phyloP scores from a whole-genome alignment of 2,797 vertebrate species.

The Trichosurus vulpecula region DNA sequence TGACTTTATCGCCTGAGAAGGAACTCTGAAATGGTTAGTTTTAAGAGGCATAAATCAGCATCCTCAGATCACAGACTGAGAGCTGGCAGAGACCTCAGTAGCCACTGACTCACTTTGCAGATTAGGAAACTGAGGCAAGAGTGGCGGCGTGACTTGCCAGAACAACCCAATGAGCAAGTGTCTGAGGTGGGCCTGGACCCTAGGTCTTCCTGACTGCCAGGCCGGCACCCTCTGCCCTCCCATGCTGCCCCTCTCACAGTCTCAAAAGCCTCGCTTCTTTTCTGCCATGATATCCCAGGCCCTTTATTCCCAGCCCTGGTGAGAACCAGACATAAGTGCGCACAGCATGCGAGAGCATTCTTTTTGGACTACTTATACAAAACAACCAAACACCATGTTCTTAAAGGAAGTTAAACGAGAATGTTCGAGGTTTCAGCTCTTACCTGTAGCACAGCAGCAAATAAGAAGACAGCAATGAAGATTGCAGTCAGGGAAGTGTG shows the following conservation, averaged over 20 bases:
- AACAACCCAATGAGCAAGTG: neutral
- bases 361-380: neutral
- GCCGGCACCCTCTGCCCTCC: neutral
- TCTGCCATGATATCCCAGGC: neutral
- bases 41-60: constrained; percentile 20
- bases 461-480: constrained; percentile 92
- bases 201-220: neutral
- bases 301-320: neutral
- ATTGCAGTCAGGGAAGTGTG: constrained; percentile 94
- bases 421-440: constrained; percentile 73
- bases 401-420: neutral
- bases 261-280: neutral
- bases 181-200: neutral
- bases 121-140: neutral
- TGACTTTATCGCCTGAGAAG: neutral
- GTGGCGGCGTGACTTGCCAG: neutral
- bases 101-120: neutral
- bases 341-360: neutral
- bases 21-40: neutral
- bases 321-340: neutral
- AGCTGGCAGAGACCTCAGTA: neutral
- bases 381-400: neutral
- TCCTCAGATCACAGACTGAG: neutral
- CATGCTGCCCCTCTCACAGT: neutral
- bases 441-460: constrained; percentile 95